Evolutionary conservation across 2,888 invertebrate genomes (phyloP).

Genomic region (Macropis europaea): DNA sequence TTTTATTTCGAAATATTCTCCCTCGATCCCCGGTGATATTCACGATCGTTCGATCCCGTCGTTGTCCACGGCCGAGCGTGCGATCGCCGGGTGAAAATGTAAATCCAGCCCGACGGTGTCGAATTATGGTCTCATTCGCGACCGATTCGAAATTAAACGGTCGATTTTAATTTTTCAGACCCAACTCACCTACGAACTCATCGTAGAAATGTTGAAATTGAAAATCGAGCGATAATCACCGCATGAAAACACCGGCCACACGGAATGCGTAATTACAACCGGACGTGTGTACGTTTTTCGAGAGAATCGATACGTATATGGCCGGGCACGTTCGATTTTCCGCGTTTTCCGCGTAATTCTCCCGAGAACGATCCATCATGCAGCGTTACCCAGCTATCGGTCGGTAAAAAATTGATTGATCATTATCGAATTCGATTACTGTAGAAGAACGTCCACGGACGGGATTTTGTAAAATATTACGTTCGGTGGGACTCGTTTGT

Average conservation of each 20-base stretch:
- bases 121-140: neutral
- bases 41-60: constrained; percentile 1
- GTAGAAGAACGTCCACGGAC: neutral
- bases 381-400: neutral
- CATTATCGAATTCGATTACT: neutral
- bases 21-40: constrained; percentile 27
- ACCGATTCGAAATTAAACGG: neutral
- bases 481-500: neutral
- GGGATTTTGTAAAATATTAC: neutral
- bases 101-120: neutral
- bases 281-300: neutral
- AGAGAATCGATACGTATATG: neutral
- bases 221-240: constrained; percentile 13
- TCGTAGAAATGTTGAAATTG: too few relatives aligned
- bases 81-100: neutral
- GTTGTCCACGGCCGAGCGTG: neutral
- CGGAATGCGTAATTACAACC: neutral
- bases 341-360: neutral
- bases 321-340: neutral
- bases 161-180: neutral
- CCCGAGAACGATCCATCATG: constrained; percentile 6
- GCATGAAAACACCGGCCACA: too few relatives aligned
- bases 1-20: constrained; percentile 22
- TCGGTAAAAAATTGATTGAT: constrained; percentile 7
- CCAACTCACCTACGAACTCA: neutral